These are phyloP conservation scores for Desmodus rotundus DNA, from an alignment of 2,113 vertebrate species.

Conservation along the genomic window DNA sequence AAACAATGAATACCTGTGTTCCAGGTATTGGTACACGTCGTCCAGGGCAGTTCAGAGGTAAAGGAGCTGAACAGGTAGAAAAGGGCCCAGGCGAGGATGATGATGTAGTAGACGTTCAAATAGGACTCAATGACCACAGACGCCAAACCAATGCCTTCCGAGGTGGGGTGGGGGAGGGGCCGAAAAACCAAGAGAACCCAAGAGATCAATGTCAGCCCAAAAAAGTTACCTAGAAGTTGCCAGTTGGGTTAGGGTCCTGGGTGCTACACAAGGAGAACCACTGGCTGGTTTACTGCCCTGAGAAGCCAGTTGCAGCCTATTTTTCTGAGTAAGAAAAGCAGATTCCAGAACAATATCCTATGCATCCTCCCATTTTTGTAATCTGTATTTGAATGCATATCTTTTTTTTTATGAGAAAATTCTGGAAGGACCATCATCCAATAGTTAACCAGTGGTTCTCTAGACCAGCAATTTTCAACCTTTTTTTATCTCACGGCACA, in stretches of 20 bases:
- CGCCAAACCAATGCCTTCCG: conserved; percentile 89
- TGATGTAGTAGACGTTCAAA: conserved; percentile 91
- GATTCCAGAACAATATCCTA: background rate
- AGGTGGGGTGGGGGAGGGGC: background rate
- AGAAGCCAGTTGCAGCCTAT: background rate
- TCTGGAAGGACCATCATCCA: background rate
- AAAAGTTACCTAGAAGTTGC: accelerated
- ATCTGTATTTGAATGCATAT: background rate
- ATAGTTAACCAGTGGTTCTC: background rate
- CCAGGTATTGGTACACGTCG: conserved; percentile 90
- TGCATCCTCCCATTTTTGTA: background rate
- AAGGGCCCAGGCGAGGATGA: conserved; percentile 91
- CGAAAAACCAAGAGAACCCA: background rate
- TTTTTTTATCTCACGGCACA: background rate
- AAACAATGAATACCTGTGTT: conserved; percentile 85
- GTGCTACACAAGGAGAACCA: background rate
- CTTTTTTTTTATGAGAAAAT: background rate
- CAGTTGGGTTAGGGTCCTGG: background rate
- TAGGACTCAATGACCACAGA: conserved; percentile 89
- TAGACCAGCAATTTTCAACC: background rate
- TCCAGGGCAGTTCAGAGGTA: conserved; percentile 87
- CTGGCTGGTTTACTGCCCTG: accelerated
- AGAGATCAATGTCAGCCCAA: accelerated
- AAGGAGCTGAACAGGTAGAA: conserved; percentile 94
- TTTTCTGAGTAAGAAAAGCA: background rate